A percentile compares a stretch with the other conserved stretches of the same genome.
Conservation (phyloP, 1,140 invertebrate genomes). For the Hycleus cichorii region DNA sequence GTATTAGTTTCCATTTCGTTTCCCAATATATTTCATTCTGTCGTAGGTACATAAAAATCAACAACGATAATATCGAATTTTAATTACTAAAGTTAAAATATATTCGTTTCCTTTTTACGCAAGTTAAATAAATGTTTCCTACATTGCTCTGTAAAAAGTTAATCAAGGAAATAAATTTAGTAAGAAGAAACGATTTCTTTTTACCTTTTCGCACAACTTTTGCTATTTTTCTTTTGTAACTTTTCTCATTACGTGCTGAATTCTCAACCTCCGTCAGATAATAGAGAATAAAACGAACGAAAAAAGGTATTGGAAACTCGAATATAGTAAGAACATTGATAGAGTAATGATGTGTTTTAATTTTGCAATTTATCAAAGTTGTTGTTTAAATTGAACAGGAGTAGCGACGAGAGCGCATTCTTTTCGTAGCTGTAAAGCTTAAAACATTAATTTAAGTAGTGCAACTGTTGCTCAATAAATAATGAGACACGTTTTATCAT, state of each 20-base stretch:
- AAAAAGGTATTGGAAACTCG: too few relatives aligned
- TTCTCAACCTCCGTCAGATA: constrained; percentile 11
- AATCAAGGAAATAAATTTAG: constrained; percentile 29
- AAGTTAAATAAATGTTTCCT: constrained; percentile 22
- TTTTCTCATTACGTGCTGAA: constrained; percentile 28
- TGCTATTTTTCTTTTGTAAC: constrained; percentile 28
- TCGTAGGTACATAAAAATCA: too few relatives aligned
- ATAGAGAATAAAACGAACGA: constrained; percentile 10
- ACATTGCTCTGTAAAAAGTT: constrained; percentile 23
- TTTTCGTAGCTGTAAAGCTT: too few relatives aligned
- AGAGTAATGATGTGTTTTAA: constrained; percentile 4
- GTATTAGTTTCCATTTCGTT: too few relatives aligned
- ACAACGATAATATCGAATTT: too few relatives aligned
- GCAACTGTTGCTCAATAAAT: too few relatives aligned
- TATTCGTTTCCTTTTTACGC: neutral
- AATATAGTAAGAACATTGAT: too few relatives aligned
- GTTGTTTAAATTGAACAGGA: constrained; percentile 7
- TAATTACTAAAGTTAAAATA: too few relatives aligned
- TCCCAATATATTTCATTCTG: too few relatives aligned
- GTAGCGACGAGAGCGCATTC: neutral
- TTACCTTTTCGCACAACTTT: constrained; percentile 25
- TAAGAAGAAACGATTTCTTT: constrained; percentile 22
- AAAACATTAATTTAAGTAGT: too few relatives aligned
- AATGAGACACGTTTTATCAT: too few relatives aligned
- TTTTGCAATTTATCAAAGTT: constrained; percentile 11